Evolutionary conservation across 2,113 vertebrate genomes (phyloP), one percentile per base, ranked within the genome.

Genomic region (Notechis scutatus): DNA sequence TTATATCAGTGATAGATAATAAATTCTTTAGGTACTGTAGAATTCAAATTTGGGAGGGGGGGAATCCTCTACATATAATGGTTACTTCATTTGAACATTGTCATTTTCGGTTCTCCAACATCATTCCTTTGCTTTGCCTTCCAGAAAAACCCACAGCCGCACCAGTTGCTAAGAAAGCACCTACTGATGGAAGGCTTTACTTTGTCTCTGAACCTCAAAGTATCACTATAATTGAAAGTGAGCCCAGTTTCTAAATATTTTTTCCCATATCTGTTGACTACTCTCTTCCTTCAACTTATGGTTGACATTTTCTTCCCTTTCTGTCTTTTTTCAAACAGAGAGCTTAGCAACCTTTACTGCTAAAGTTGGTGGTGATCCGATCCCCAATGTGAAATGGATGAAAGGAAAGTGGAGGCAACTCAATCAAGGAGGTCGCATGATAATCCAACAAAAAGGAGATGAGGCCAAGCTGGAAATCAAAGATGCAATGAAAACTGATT

Each of bases 351-450:
- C 97, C n/a, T 99, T 99, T 96, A 98, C 98, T 90, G 99, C 99
- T 90, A 99, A 99, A 97, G 99, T 99, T 94, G 99, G 99, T 23
- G 99, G 99, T 8, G 99, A 99, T 94, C 99, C 99, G 7, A 98
- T 99, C 96, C 99, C 99, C 91, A 99, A 97, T 52, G 99, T 99
- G 81, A 99, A 99, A 95, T 99, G 99, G 99, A 98, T 99, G 96
- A 99, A 99, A 96, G 99, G 99, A 15, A 99, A 99, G 96, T 99
- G 99, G 99, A 98, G 99, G 85, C 99, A 99, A 69, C 96, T 99
- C 91, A 99, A 98, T 59, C 99, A 99, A n/a, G 99, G 99, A 34
- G 99, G 99, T 7, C 98, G 99, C 0, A 96, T 99, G 95, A 96
- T 95, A 85, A 98, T 99, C 5, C 98, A 99, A 81, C 99, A 99